Percentiles rank a stretch among this genome's conserved stretches.
Conservation (phyloP, 2,797 vertebrate species). For the Tamandua tetradactyla region DNA sequence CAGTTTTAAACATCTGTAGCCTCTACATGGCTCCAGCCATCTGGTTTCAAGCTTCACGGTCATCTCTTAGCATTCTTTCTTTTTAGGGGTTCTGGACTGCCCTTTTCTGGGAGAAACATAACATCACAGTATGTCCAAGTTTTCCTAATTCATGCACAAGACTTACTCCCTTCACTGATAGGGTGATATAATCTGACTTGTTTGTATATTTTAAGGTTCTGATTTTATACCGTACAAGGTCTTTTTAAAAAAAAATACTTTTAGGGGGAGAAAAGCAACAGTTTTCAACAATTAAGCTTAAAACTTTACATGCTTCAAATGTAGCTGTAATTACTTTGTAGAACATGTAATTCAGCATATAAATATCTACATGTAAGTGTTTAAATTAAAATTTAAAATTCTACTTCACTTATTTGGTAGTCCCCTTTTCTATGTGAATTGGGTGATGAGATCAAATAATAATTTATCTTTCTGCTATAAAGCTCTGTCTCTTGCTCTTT, state of each 20-base stretch:
- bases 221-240: neutral
- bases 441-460: neutral
- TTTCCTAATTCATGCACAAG: slow-evolving; percentile 24
- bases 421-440: neutral
- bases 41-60: neutral
- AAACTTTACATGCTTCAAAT: slow-evolving; percentile 35
- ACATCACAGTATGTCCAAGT: neutral
- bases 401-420: neutral
- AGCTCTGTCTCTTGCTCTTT: neutral
- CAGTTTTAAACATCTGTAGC: neutral
- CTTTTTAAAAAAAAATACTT: too few species aligned
- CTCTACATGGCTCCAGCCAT: neutral
- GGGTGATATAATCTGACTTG: neutral
- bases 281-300: slow-evolving; percentile 34
- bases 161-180: neutral
- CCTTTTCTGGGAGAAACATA: neutral
- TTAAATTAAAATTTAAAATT: neutral
- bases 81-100: neutral
- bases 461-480: neutral
- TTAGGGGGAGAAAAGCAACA: neutral
- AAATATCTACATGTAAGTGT: neutral
- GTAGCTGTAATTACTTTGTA: neutral
- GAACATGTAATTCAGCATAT: slow-evolving; percentile 1
- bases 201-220: neutral
- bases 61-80: neutral